Evolutionary conservation across 2,113 vertebrate species (phyloP).

Genomic region (Aplodontia rufa): DNA sequence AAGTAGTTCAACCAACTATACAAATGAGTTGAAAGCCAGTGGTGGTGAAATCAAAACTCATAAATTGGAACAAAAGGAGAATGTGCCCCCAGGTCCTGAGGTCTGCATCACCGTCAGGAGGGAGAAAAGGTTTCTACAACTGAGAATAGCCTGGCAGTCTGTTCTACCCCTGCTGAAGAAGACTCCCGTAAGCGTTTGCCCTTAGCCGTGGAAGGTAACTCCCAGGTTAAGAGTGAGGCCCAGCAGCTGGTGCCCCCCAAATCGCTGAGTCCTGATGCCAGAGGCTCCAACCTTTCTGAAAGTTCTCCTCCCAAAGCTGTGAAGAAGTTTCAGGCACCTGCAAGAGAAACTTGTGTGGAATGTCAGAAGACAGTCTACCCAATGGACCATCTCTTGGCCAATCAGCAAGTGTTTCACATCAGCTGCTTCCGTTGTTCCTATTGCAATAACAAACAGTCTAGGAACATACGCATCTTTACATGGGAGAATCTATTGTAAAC

Average conservation of each 20-base stretch:
- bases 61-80: slow-evolving; percentile 93
- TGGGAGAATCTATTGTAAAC: too few relatives aligned
- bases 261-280: slow-evolving; percentile 79
- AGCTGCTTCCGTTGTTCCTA: slow-evolving; percentile 97
- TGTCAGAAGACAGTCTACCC: slow-evolving; percentile 98
- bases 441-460: slow-evolving; percentile 96
- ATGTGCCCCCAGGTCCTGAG: slow-evolving; percentile 87
- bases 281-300: slow-evolving; percentile 80
- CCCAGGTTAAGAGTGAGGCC: slow-evolving; percentile 73
- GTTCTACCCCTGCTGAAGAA: slow-evolving; percentile 73
- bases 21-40: slow-evolving; percentile 79
- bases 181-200: slow-evolving; percentile 73
- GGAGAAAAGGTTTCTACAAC: slow-evolving; percentile 84
- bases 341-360: slow-evolving; percentile 91
- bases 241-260: slow-evolving; percentile 76
- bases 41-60: slow-evolving; percentile 82
- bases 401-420: slow-evolving; percentile 94
- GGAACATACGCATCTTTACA: too few relatives aligned
- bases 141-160: slow-evolving; percentile 76
- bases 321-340: slow-evolving; percentile 91
- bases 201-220: slow-evolving; percentile 40
- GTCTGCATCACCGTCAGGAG: slow-evolving; percentile 80
- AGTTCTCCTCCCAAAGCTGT: slow-evolving; percentile 78
- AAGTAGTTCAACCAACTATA: slow-evolving; percentile 72
- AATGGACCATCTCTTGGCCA: slow-evolving; percentile 96